Evolutionary conservation across 2,113 vertebrate genomes (phyloP).

Genomic region (Cariama cristata): DNA sequence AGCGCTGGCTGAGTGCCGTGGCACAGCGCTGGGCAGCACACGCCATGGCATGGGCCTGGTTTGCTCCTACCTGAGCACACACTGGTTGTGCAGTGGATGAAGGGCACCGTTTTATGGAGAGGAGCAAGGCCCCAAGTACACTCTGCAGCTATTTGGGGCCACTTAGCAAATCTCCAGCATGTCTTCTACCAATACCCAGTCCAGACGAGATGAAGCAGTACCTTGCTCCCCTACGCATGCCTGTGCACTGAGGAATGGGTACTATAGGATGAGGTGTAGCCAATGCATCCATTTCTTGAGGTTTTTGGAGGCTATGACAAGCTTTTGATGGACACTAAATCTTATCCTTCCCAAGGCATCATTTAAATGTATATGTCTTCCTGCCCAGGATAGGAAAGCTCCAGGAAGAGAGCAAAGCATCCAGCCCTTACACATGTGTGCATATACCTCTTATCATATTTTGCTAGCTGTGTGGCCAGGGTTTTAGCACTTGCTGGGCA

Average conservation of each 20-base stretch:
- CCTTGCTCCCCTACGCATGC: fast-evolving
- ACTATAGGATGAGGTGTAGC: not conserved
- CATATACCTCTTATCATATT: not conserved
- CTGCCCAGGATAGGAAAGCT: not conserved
- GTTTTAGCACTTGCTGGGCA: not conserved
- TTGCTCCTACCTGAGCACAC: not conserved
- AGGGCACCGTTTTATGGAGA: fast-evolving
- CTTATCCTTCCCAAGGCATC: not conserved
- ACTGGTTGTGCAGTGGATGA: not conserved
- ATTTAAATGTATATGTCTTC: not conserved
- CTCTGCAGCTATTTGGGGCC: not conserved
- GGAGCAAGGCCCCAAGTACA: not conserved
- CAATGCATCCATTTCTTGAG: fast-evolving
- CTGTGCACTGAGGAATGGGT: not conserved
- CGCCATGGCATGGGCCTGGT: not conserved
- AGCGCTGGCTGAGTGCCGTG: fast-evolving
- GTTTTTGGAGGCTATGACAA: not conserved
- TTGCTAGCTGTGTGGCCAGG: not conserved
- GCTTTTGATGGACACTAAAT: not conserved
- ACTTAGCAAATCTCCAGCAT: not conserved
- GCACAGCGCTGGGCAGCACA: fast-evolving
- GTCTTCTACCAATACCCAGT: not conserved
- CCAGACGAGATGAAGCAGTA: not conserved
- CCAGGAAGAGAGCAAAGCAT: not conserved
- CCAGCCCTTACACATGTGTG: not conserved